Percentiles rank a stretch among this genome's conserved stretches.
Conservation (phyloP, 2,797 vertebrate species). For the Poecilia gillii region DNA sequence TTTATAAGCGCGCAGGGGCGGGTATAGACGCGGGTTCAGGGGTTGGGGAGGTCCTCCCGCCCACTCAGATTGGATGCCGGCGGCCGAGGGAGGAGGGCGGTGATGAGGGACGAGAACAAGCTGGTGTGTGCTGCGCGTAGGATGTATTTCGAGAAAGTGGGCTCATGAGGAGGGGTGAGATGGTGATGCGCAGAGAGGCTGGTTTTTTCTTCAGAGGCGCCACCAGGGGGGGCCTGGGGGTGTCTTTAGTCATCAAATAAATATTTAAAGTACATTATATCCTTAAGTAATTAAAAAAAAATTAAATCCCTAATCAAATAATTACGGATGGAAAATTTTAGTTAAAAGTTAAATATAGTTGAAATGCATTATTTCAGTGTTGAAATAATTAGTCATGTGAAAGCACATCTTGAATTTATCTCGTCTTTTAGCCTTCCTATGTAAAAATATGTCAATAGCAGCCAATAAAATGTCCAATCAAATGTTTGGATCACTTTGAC, state of each 20-base stretch:
- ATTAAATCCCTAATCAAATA: not conserved
- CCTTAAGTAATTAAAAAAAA: not conserved
- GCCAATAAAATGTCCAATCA: not conserved
- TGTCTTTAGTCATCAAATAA: not conserved
- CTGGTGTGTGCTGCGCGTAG: constrained; percentile 41
- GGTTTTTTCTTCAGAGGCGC: not conserved
- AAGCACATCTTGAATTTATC: not conserved
- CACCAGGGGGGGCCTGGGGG: not conserved
- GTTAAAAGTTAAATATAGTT: not conserved
- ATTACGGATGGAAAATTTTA: not conserved
- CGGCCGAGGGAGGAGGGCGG: constrained; percentile 67
- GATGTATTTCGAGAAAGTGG: constrained; percentile 55
- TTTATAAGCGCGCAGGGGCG: constrained; percentile 88
- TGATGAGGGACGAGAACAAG: constrained; percentile 52
- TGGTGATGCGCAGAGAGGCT: constrained; percentile 3
- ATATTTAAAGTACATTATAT: not conserved
- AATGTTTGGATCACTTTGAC: not conserved
- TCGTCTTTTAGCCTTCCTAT: not conserved
- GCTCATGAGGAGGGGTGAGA: constrained; percentile 22
- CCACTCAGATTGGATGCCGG: constrained; percentile 83
- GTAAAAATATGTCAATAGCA: not conserved
- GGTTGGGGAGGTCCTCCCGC: constrained; percentile 83
- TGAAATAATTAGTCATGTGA: too few species aligned
- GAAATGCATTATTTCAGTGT: not conserved
- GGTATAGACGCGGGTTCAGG: constrained; percentile 81